Conservation (phyloP, 2,888 invertebrate species). For the Pseudoips prasinana region DNA sequence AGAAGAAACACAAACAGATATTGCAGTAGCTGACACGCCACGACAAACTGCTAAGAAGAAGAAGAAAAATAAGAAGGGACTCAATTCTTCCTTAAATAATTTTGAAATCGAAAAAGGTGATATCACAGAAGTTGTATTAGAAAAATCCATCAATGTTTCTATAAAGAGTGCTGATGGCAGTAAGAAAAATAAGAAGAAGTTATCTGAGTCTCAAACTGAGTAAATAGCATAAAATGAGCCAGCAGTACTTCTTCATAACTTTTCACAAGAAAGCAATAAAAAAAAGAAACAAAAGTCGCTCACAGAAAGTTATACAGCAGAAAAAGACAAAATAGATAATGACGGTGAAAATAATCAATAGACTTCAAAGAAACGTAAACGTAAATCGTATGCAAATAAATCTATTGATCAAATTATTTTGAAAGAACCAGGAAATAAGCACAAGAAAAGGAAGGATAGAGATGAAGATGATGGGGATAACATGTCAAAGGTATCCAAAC, state of each 20-base stretch:
- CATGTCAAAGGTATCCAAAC: too few relatives aligned
- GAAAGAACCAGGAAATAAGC: too few relatives aligned
- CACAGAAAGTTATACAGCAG: too few relatives aligned
- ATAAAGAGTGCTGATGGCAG: constrained; percentile 2
- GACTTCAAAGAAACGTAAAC: too few relatives aligned
- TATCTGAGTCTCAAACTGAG: too few relatives aligned
- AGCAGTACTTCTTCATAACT: constrained; percentile 3
- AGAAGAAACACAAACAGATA: not conserved
- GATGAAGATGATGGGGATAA: too few relatives aligned
- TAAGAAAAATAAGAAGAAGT: constrained; percentile 19
- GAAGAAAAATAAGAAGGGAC: constrained; percentile 21
- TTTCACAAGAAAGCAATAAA: constrained; percentile 13
- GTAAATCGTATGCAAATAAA: too few relatives aligned
- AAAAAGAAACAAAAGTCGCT: constrained; percentile 15
- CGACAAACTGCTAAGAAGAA: constrained; percentile 24
- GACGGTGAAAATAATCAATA: too few relatives aligned
- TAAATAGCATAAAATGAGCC: constrained; percentile 4
- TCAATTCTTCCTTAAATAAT: constrained; percentile 15
- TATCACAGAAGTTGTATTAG: constrained; percentile 5
- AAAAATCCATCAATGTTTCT: constrained; percentile 11
- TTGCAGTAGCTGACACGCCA: constrained; percentile 2
- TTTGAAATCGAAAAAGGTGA: constrained; percentile 6
- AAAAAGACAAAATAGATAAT: too few relatives aligned
- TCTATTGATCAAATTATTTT: too few relatives aligned
- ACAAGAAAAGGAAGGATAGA: too few relatives aligned